phyloP scores from a whole-genome alignment of 2,888 invertebrate genomes.

The Heliconius charithonia region DNA sequence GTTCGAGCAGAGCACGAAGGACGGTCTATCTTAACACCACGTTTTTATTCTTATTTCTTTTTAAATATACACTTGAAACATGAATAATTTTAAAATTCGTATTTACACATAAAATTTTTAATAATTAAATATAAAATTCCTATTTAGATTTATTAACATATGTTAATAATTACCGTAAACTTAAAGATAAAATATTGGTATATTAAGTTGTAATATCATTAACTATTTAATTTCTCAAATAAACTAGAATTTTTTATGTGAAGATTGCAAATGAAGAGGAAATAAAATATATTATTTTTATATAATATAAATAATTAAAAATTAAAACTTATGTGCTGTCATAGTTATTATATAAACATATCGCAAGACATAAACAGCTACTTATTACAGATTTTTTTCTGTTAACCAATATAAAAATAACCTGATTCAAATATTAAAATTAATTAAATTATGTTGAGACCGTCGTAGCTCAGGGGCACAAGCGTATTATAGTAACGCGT shows the following conservation, averaged over 20 bases:
- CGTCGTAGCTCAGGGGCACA: too few relatives aligned
- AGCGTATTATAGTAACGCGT: too few relatives aligned
- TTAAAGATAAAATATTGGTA: constrained; percentile 9
- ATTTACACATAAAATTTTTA: too few relatives aligned
- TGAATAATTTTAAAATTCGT: too few relatives aligned
- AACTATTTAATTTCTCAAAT: constrained; percentile 4
- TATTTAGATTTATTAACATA: not conserved
- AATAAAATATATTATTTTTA: not conserved
- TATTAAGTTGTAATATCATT: constrained; percentile 15
- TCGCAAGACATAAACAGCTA: not conserved
- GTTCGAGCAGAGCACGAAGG: too few relatives aligned
- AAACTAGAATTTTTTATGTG: constrained; percentile 4
- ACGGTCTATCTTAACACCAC: too few relatives aligned
- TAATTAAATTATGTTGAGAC: too few relatives aligned
- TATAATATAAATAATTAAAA: too few relatives aligned
- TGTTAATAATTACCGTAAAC: constrained; percentile 5
- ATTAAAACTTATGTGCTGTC: not conserved
- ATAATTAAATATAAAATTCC: too few relatives aligned
- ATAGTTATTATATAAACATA: not conserved
- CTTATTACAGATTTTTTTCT: not conserved
- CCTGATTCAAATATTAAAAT: not conserved
- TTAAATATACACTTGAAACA: too few relatives aligned
- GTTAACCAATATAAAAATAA: too few relatives aligned
- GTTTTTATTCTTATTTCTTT: too few relatives aligned
- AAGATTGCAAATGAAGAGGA: not conserved